A percentile compares a stretch with the other conserved stretches of the same genome.
Conservation (phyloP, 2,888 invertebrate genomes). For the Noctua comes region DNA sequence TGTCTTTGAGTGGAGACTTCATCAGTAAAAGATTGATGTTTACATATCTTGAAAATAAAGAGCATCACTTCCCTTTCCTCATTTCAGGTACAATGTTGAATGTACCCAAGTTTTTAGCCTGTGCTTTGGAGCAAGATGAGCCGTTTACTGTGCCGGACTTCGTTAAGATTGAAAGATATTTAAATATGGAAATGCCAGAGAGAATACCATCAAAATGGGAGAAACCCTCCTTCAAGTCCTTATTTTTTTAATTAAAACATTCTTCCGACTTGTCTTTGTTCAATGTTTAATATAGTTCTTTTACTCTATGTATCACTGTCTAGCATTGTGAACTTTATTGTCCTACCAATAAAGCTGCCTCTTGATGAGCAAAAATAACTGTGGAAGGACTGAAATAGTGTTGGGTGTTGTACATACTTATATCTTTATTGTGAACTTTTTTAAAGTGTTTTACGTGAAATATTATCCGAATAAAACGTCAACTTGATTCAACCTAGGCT, state of each 20-base stretch:
- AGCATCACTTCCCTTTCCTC: slow-evolving; percentile 91
- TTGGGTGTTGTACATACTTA: background rate
- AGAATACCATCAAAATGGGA: slow-evolving; percentile 52
- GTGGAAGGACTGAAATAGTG: background rate
- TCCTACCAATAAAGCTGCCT: background rate
- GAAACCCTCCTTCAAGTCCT: slow-evolving; percentile 22
- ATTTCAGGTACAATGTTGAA: slow-evolving; percentile 94
- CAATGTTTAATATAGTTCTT: background rate
- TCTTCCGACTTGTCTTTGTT: background rate
- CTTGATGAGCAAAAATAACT: background rate
- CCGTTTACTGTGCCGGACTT: slow-evolving; percentile 79
- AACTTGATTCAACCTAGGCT: slow-evolving; percentile 11
- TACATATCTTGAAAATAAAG: slow-evolving; percentile 91
- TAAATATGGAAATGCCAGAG: slow-evolving; percentile 28
- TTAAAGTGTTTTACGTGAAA: slow-evolving; percentile 10
- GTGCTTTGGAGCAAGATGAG: slow-evolving; percentile 92
- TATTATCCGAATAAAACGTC: slow-evolving; percentile 28
- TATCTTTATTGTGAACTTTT: background rate
- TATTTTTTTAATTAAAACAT: slow-evolving; percentile 3
- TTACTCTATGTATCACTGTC: background rate
- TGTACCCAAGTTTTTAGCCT: slow-evolving; percentile 93
- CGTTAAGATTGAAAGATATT: slow-evolving; percentile 71
- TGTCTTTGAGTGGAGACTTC: slow-evolving; percentile 93
- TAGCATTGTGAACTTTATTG: background rate
- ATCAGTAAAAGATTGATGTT: slow-evolving; percentile 95